Evolutionary conservation across 2,888 invertebrate species (phyloP), one percentile per base, ranked within the genome.

Genomic region (Thysanoteuthis rhombus): DNA sequence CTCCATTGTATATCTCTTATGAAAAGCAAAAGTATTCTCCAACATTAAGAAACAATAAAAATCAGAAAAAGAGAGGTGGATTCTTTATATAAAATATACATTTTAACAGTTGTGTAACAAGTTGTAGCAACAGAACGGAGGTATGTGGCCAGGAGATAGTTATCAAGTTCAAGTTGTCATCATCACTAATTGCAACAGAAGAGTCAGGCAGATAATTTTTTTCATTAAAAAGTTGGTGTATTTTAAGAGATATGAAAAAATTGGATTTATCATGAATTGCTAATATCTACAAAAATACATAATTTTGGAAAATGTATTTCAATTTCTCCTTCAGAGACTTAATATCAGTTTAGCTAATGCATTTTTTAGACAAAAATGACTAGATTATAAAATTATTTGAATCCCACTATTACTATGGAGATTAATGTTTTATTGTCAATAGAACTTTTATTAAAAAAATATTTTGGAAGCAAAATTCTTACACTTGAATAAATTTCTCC

Each of bases 21-120:
- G n/a, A 75, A 75, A 75, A 75, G 75, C n/a, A 75, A 75, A 75
- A 75, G 75, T n/a, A 75, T 75, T 75, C n/a, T 75, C n/a, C 75
- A 75, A 52, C 52, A 52, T 52, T 22, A 52, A 52, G 25, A 52
- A 52, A 52, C 52, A 52, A n/a, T 75, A 75, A 75, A 75, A n/a
- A 75, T 75, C 36, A 16, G 75, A 75, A n/a, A 75, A 36, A 75
- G n/a, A 16, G n/a, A 36, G 75, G 75, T 75, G n/a, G 6, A 36
- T 75, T 75, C 75, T 75, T 75, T 75, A 75, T 75, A 75, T 75
- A 75, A 75, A 75, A 75, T 75, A 75, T 75, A 75, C 75, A 75
- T 75, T 75, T 75, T 75, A 75, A 75, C 75, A 75, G 75, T 52
- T 75, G n/a, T 75, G 75, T 75, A 75, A 75, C 75, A 75, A 75